phyloP scores from a whole-genome alignment of 2,888 invertebrate genomes.

The Eurytoma adleriae region DNA sequence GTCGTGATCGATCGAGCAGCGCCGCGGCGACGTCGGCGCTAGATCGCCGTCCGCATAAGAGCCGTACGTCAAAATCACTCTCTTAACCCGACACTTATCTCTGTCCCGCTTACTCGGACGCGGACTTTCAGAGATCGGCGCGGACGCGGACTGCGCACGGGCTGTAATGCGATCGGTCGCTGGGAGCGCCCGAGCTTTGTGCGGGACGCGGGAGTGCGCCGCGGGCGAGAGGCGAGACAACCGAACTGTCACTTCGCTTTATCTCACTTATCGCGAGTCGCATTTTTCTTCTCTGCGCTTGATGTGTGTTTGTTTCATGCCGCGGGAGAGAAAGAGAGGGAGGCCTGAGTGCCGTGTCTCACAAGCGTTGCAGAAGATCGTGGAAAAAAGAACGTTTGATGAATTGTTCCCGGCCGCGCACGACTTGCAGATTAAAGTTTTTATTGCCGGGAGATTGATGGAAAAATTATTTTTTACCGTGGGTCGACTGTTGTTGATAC shows the following conservation, averaged over 20 bases:
- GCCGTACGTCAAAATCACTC: conserved; percentile 38
- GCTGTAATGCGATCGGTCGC: neutral
- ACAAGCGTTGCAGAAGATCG: no score
- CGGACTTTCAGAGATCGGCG: conserved; percentile 13
- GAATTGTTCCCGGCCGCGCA: neutral
- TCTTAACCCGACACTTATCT: conserved; percentile 41
- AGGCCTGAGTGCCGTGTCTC: no score
- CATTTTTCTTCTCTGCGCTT: conserved; percentile 33
- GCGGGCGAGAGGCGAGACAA: conserved; percentile 17
- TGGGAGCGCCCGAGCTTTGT: neutral
- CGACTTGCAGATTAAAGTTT: no score
- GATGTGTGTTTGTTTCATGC: conserved; percentile 14
- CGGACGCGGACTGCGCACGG: neutral
- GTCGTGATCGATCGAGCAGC: conserved; percentile 61
- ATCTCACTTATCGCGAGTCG: conserved; percentile 39
- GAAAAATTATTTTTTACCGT: no score
- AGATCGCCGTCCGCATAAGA: conserved; percentile 4
- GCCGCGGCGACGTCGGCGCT: conserved; percentile 13
- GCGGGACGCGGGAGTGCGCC: conserved; percentile 9
- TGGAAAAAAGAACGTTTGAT: neutral
- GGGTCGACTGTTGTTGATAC: no score
- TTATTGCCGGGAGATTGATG: neutral
- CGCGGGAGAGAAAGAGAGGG: neutral
- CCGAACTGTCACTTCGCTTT: conserved; percentile 36
- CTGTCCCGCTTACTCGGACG: neutral